phyloP scores from a whole-genome alignment of 2,113 vertebrate genomes.

The Columba livia region DNA sequence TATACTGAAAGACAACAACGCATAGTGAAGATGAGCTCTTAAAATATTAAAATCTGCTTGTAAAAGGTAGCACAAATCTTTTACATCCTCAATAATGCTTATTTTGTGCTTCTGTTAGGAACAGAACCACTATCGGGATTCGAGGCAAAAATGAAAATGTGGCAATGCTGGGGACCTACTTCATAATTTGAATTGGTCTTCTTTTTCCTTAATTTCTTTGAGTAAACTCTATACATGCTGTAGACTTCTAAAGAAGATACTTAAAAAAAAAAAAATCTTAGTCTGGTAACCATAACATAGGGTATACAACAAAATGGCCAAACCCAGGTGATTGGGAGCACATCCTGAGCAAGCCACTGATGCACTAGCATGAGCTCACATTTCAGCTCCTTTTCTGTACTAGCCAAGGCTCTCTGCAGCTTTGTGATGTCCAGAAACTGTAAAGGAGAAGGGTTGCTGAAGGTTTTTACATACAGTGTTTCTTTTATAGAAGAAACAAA shows the following conservation, averaged over 20 bases:
- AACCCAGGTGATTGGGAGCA: neutral
- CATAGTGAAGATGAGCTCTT: neutral
- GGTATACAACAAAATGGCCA: neutral
- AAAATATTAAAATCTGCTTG: neutral
- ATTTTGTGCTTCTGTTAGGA: neutral
- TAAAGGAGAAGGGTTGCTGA: neutral
- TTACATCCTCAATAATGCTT: neutral
- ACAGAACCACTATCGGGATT: neutral
- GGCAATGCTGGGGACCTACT: neutral
- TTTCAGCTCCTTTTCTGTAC: neutral
- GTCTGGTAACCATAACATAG: neutral
- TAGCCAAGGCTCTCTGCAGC: neutral
- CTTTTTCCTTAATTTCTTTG: neutral
- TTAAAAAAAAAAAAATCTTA: neutral
- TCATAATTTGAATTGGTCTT: neutral
- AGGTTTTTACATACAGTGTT: neutral
- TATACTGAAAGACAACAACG: neutral
- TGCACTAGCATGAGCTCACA: neutral
- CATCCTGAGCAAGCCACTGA: neutral
- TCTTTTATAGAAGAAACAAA: neutral
- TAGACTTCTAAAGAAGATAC: neutral
- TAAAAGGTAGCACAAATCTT: neutral
- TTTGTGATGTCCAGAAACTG: neutral
- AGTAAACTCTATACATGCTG: neutral
- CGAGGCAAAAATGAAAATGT: neutral